phyloP scores from a whole-genome alignment of 1,140 invertebrate genomes.

The Leucophenga varia region DNA sequence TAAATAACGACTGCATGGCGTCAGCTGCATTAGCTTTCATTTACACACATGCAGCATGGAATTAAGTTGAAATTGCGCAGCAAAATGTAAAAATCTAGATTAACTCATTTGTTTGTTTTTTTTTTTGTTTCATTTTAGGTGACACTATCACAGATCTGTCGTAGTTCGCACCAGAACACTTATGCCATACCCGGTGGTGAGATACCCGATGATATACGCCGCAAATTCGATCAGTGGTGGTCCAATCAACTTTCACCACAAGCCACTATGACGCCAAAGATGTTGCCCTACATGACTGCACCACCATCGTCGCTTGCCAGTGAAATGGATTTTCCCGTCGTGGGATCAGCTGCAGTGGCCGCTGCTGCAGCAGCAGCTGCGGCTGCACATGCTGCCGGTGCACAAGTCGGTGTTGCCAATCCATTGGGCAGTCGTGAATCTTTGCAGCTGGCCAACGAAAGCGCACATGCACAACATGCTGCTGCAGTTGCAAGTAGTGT shows the following conservation, averaged over 20 bases:
- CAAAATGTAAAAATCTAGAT: neutral
- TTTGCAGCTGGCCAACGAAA: constrained; percentile 41
- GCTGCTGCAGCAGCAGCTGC: constrained; percentile 43
- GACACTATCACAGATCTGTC: constrained; percentile 74
- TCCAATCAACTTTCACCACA: constrained; percentile 65
- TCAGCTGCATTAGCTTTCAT: constrained; percentile 3
- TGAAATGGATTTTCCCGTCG: constrained; percentile 57
- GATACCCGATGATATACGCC: constrained; percentile 71
- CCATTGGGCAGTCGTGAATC: constrained; percentile 46
- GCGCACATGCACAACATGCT: constrained; percentile 36
- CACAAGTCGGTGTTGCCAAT: constrained; percentile 58
- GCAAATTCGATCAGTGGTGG: constrained; percentile 79
- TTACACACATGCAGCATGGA: neutral
- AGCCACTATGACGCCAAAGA: constrained; percentile 53
- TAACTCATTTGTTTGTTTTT: no score
- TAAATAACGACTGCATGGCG: constrained; percentile 8
- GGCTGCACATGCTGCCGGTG: constrained; percentile 57
- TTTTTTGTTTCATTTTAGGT: constrained; percentile 60
- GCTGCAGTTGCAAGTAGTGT: constrained; percentile 16
- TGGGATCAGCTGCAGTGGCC: constrained; percentile 50
- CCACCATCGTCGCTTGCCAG: constrained; percentile 36
- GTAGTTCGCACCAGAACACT: constrained; percentile 63
- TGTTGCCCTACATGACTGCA: constrained; percentile 52
- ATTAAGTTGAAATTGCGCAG: constrained; percentile 4
- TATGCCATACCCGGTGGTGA: constrained; percentile 65